Evolutionary conservation across 64 coral and sea anemone genomes (phyloP).

Genomic region (Montipora foliosa): DNA sequence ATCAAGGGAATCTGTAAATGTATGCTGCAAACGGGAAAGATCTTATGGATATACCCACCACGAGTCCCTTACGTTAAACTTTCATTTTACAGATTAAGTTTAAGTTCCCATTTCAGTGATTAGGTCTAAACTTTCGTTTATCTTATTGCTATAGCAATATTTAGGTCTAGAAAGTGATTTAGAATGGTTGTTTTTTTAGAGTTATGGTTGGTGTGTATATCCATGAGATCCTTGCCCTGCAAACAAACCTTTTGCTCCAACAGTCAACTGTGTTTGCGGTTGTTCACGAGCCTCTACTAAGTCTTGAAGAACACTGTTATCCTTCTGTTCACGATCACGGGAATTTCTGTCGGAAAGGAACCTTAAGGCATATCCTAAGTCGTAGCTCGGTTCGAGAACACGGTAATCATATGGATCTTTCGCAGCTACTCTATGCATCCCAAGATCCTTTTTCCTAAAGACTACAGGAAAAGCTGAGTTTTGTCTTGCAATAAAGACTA

Average conservation of each 20-base stretch:
- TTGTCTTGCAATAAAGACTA: slow-evolving; percentile 9
- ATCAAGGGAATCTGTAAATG: no score
- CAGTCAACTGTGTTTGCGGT: slow-evolving; percentile 71
- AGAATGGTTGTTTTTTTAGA: no score
- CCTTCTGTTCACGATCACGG: slow-evolving; percentile 50
- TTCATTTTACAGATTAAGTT: no score
- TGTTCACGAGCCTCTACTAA: slow-evolving; percentile 65
- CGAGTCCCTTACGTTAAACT: no score
- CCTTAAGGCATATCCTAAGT: background rate
- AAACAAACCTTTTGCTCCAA: slow-evolving; percentile 79
- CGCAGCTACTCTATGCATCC: background rate
- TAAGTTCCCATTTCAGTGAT: no score
- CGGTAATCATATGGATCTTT: background rate
- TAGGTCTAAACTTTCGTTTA: no score
- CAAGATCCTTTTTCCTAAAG: background rate
- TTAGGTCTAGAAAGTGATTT: no score
- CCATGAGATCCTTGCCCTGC: no score
- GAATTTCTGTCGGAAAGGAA: slow-evolving; percentile 14
- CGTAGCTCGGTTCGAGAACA: background rate
- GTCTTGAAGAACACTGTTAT: slow-evolving; percentile 40
- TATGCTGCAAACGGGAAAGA: background rate
- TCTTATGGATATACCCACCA: no score
- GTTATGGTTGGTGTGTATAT: no score
- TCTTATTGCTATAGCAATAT: no score
- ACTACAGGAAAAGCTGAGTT: slow-evolving; percentile 8